A percentile compares a stretch with the other conserved stretches of the same genome.
Evolutionary conservation across 2,888 invertebrate genomes (phyloP).

Genomic region (Lochmaea capreae): DNA sequence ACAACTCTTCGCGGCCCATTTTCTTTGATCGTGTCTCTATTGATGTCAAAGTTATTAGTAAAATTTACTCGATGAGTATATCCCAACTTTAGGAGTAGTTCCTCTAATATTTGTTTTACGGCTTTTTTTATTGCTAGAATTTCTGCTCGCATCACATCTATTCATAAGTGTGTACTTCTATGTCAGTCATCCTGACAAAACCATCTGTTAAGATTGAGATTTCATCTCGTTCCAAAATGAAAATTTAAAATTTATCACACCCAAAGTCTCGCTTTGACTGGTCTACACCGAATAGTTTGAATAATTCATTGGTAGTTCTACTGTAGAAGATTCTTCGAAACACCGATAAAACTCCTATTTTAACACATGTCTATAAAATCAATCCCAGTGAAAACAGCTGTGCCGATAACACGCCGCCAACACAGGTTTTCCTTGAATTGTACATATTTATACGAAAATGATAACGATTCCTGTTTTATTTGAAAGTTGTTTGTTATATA

Average conservation of each 20-base stretch:
- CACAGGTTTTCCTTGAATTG: slow-evolving; percentile 11
- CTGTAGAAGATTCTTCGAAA: slow-evolving; percentile 11
- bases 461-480: background rate
- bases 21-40: too few species aligned
- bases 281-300: slow-evolving; percentile 2
- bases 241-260: background rate
- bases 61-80: too few species aligned
- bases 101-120: too few species aligned
- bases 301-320: slow-evolving; percentile 15
- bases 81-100: too few species aligned
- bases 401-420: slow-evolving; percentile 15
- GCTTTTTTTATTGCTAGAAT: too few species aligned
- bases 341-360: slow-evolving; percentile 16
- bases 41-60: too few species aligned
- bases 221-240: too few species aligned
- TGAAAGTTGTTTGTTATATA: background rate
- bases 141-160: too few species aligned
- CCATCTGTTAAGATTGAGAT: too few species aligned
- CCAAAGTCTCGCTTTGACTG: background rate
- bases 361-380: slow-evolving; percentile 24
- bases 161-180: too few species aligned
- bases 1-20: too few species aligned
- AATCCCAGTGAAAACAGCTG: slow-evolving; percentile 21
- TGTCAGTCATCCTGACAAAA: too few species aligned
- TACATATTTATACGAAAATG: slow-evolving; percentile 22